These are phyloP conservation scores for Amaurobius ferox DNA, from an alignment of 2,888 invertebrate species.

Conservation along the genomic window DNA sequence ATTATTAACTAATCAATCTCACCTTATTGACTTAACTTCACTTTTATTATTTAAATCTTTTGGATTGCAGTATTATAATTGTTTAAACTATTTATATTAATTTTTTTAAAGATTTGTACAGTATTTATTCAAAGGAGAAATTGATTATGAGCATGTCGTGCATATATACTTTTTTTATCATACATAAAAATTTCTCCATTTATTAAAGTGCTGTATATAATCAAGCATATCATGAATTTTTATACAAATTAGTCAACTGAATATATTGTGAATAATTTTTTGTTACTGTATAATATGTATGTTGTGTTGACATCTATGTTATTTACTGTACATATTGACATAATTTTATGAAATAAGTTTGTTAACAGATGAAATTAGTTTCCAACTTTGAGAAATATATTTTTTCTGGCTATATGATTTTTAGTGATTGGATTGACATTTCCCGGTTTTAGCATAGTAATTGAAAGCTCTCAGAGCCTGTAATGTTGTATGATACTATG, in stretches of 20 bases:
- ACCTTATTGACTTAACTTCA: no score
- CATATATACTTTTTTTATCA: not conserved
- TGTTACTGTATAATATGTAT: conserved; percentile 12
- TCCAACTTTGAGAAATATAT: not conserved
- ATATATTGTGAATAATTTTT: conserved; percentile 17
- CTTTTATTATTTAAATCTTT: no score
- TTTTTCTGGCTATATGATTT: conserved; percentile 7
- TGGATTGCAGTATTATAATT: no score
- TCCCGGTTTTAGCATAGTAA: conserved; percentile 15
- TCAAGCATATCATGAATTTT: conserved; percentile 19
- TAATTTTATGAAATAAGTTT: not conserved
- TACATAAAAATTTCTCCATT: not conserved
- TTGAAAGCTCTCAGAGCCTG: conserved; percentile 1
- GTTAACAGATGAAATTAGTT: not conserved
- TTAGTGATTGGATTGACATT: conserved; percentile 19
- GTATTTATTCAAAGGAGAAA: conserved; percentile 11
- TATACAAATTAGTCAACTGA: not conserved
- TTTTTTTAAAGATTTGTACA: not conserved
- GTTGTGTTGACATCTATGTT: conserved; percentile 6
- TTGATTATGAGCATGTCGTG: not conserved
- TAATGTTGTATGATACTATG: conserved; percentile 11
- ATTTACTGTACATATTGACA: conserved; percentile 16
- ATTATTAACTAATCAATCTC: no score
- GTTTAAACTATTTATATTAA: no score
- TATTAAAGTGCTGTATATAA: conserved; percentile 20